Evolutionary conservation across 2,888 invertebrate species (phyloP).

Genomic region (Ecliptopera silaceata): DNA sequence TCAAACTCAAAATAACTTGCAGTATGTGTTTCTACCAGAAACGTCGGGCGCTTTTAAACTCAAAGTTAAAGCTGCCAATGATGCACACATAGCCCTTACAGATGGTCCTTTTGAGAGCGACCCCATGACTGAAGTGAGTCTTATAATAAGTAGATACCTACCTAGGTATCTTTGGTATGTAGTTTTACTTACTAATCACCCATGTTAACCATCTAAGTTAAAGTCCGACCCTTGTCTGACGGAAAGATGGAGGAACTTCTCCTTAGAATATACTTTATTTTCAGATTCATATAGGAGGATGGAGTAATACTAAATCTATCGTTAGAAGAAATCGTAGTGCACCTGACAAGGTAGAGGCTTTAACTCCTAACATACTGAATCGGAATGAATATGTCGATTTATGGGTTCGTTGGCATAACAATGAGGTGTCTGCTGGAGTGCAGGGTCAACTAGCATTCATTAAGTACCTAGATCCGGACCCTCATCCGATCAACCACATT

Average conservation of each 20-base stretch:
- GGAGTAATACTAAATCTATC: slow-evolving; percentile 88
- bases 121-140: slow-evolving; percentile 86
- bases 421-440: slow-evolving; percentile 81
- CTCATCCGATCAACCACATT: slow-evolving; percentile 77
- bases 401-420: slow-evolving; percentile 87
- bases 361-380: slow-evolving; percentile 85
- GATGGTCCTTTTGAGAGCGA: slow-evolving; percentile 83
- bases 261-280: neutral
- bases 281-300: slow-evolving; percentile 89
- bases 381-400: slow-evolving; percentile 86
- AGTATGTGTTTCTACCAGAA: slow-evolving; percentile 30
- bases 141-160: no score
- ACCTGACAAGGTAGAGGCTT: slow-evolving; percentile 84
- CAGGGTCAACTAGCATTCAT: slow-evolving; percentile 85
- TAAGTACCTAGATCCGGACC: slow-evolving; percentile 83
- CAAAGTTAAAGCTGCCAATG: slow-evolving; percentile 86
- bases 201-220: no score
- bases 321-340: slow-evolving; percentile 86
- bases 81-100: slow-evolving; percentile 89
- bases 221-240: no score
- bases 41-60: slow-evolving; percentile 76
- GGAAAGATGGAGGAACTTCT: no score
- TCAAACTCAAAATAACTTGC: slow-evolving; percentile 25
- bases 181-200: no score
- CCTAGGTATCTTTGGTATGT: no score